Percentiles rank a stretch among this genome's conserved stretches.
phyloP scores from a whole-genome alignment of 2,888 invertebrate genomes.

The Hemistola chrysoprasaria region DNA sequence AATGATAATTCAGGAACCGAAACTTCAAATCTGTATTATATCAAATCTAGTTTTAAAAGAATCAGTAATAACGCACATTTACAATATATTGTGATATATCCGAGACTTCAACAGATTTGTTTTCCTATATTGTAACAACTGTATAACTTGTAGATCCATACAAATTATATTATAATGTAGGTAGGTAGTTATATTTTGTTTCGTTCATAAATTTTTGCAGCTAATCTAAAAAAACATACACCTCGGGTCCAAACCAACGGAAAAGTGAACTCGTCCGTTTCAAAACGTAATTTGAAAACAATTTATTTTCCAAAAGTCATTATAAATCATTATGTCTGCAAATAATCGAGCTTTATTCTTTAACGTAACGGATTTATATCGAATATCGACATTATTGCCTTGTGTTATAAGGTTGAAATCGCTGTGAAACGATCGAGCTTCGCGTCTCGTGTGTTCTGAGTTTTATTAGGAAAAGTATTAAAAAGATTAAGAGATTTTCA shows the following conservation, averaged over 20 bases:
- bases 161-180: too few species aligned
- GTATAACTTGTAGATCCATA: too few species aligned
- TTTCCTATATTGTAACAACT: too few species aligned
- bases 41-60: too few species aligned
- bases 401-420: slow-evolving; percentile 5
- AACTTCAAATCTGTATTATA: too few species aligned
- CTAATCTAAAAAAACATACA: background rate
- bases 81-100: too few species aligned
- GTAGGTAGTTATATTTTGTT: too few species aligned
- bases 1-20: too few species aligned
- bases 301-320: slow-evolving; percentile 1
- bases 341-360: slow-evolving; percentile 8
- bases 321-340: too few species aligned
- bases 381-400: slow-evolving; percentile 15
- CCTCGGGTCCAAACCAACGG: slow-evolving; percentile 15
- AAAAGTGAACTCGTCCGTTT: slow-evolving; percentile 5
- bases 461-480: slow-evolving; percentile 4
- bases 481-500: too few species aligned
- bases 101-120: too few species aligned
- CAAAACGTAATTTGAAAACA: background rate
- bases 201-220: background rate
- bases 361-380: slow-evolving; percentile 15
- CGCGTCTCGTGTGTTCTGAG: slow-evolving; percentile 11
- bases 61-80: too few species aligned
- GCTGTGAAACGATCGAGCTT: slow-evolving; percentile 15